A percentile compares a stretch with the other conserved stretches of the same genome.
Evolutionary conservation across 2,113 vertebrate species (phyloP).

Genomic region (Ursus arctos): DNA sequence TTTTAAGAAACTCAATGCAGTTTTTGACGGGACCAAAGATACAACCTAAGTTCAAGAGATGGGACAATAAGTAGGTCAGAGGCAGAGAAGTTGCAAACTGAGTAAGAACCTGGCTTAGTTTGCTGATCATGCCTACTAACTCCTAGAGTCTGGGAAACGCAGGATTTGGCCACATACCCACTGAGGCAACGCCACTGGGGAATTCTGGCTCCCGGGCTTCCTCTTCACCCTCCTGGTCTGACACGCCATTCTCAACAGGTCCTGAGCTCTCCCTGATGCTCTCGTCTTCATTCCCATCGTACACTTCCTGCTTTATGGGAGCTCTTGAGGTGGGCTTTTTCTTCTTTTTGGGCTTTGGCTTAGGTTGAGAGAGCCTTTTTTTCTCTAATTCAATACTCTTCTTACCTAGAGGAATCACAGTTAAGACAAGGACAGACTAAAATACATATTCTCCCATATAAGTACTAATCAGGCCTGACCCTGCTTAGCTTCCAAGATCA

Average conservation of each 20-base stretch:
- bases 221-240: constrained; percentile 88
- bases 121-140: neutral
- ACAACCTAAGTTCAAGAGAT: neutral
- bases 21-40: neutral
- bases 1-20: neutral
- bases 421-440: neutral
- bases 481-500: neutral
- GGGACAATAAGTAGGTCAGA: neutral
- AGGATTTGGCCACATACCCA: constrained; percentile 77
- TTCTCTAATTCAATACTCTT: constrained; percentile 93
- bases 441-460: neutral
- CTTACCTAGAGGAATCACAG: constrained; percentile 90
- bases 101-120: neutral
- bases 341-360: constrained; percentile 93
- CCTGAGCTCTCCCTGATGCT: constrained; percentile 66
- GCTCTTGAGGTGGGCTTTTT: constrained; percentile 85
- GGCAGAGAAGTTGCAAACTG: neutral
- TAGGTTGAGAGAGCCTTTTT: constrained; percentile 88
- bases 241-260: constrained; percentile 84
- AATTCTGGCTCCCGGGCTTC: constrained; percentile 76
- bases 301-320: constrained; percentile 77
- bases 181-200: neutral
- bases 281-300: constrained; percentile 84
- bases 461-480: neutral
- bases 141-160: fast-evolving